Conservation (phyloP, 2,888 invertebrate genomes). For the Erpobdella octoculata region DNA sequence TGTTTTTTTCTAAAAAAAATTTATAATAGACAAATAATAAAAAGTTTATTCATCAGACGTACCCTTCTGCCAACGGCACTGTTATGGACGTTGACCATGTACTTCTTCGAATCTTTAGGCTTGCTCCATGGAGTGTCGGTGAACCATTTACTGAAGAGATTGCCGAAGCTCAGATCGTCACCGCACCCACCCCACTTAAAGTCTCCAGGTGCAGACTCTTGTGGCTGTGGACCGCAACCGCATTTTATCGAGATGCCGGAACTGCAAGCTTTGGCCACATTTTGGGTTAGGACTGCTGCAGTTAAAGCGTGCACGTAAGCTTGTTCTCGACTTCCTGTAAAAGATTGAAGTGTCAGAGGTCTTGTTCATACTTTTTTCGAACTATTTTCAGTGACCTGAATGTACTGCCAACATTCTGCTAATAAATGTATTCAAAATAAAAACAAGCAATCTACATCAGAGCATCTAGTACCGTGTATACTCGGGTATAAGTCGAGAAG, state of each 20-base stretch:
- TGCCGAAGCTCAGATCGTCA: conserved; percentile 24
- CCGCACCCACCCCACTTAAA: conserved; percentile 31
- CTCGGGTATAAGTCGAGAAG: too few relatives aligned
- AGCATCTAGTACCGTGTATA: too few relatives aligned
- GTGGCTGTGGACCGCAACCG: conserved; percentile 61
- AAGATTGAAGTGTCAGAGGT: not conserved
- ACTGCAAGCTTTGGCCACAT: conserved; percentile 72
- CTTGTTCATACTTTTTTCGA: too few relatives aligned
- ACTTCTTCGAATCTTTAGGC: conserved; percentile 54
- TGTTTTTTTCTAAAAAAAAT: too few relatives aligned
- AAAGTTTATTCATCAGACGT: not conserved
- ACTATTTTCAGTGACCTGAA: too few relatives aligned
- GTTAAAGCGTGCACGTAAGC: conserved; percentile 76
- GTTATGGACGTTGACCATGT: conserved; percentile 72
- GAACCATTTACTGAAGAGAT: conserved; percentile 29
- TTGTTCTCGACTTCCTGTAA: conserved; percentile 74
- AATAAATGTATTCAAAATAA: too few relatives aligned
- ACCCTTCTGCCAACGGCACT: conserved; percentile 70
- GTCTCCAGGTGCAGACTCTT: not conserved
- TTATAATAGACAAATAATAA: not conserved
- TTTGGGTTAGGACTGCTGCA: conserved; percentile 69
- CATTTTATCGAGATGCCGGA: conserved; percentile 68
- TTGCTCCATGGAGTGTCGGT: conserved; percentile 29
- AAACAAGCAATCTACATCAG: too few relatives aligned
- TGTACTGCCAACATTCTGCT: too few relatives aligned